Base-by-base conservation (phyloP, 2,888 invertebrate species). In the Tipula lateralis region DNA sequence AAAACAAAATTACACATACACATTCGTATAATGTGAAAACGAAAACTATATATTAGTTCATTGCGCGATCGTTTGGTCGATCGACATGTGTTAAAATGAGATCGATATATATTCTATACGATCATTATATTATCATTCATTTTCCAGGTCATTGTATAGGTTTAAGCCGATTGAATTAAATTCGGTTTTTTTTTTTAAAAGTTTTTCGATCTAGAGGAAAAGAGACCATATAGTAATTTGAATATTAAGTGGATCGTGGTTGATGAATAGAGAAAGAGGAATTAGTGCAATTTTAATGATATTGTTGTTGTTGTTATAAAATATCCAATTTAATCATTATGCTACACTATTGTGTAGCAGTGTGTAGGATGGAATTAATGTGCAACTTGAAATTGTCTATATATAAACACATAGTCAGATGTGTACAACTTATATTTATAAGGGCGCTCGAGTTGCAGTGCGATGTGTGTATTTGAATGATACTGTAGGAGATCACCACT, bases 121-220 rank as follows among this genome's bases (percentile, higher is more conserved):
- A 82, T 82, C 30, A 82, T 82, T 30, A 82, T 82, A 82, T 82
- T 30, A 82, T 82, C 29, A 30, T 66, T 66, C 24, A 66, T 66
- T 24, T 24, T 30, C 32, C 82, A 82, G 82, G 82, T 82, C 82
- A 82, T 82, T 82, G 82, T 82, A 82, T 82, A 82, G 82, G 82
- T 30, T 82, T 30, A 82, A 29, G 0, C 29, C 29, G 12, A 81
- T 13, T 29, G n/a, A 29, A 82, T 30, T 30, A 7, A 29, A 30
- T 82, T 82, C 30, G n/a, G 0, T 30, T 5, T 82, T 82, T 5
- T 29, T n/a, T 81, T 29, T 2, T 29, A 29, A 9, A 29, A 29
- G n/a, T 81, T 44, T 16, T 16, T 44, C 16, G 30, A 13, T 29
- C 29, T 29, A 2, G 9, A 82, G 30, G n/a, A 29, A 82, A 32